phyloP scores from a whole-genome alignment of 2,888 invertebrate genomes.

The Andrena trimmerana region DNA sequence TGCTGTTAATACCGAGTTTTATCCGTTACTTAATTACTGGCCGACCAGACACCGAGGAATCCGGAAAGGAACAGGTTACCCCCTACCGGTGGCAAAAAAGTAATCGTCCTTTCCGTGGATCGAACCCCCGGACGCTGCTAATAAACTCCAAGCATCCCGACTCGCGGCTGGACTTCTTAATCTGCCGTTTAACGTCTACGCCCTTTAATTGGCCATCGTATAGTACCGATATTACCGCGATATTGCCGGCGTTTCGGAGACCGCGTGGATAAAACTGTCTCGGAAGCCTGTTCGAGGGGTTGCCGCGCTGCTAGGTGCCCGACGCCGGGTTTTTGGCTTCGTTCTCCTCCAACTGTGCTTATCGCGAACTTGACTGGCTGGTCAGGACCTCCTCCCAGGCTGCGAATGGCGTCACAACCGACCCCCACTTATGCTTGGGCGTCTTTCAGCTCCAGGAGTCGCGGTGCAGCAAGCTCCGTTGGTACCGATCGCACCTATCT shows the following conservation, averaged over 20 bases:
- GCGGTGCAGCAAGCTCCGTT: no score
- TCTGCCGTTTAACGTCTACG: constrained; percentile 56
- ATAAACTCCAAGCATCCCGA: constrained; percentile 58
- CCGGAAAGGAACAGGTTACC: constrained; percentile 60
- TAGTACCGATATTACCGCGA: constrained; percentile 17
- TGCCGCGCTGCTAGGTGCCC: background rate
- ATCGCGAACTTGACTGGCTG: background rate
- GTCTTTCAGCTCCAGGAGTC: no score
- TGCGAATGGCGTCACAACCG: background rate
- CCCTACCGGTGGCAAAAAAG: constrained; percentile 9
- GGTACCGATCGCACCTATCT: no score
- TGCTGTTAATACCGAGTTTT: constrained; percentile 62
- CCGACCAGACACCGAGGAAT: constrained; percentile 40
- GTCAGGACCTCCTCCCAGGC: background rate
- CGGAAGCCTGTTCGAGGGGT: background rate
- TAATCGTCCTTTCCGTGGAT: background rate
- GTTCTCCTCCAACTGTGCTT: background rate
- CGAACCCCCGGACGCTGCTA: constrained; percentile 32
- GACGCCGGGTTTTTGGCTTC: background rate
- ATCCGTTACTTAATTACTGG: constrained; percentile 68
- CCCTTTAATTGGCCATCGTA: constrained; percentile 45
- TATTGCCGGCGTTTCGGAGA: constrained; percentile 22
- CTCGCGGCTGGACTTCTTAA: constrained; percentile 59
- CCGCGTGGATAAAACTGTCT: constrained; percentile 26
- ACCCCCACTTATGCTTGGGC: background rate